phyloP scores from a whole-genome alignment of 2,797 vertebrate genomes.

The Arctocebus calabarensis region DNA sequence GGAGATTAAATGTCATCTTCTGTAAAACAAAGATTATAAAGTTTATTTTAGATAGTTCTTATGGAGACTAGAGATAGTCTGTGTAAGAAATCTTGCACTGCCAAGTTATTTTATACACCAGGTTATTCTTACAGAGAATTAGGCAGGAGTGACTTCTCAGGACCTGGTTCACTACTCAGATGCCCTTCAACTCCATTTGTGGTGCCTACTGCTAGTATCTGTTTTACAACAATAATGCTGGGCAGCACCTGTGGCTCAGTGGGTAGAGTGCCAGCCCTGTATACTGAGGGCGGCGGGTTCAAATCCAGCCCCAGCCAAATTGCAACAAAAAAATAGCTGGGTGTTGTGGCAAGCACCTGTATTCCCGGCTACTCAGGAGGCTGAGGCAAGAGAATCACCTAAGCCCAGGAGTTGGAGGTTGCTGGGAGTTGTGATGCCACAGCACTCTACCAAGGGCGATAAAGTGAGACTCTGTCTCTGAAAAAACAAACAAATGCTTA shows the following conservation, averaged over 20 bases:
- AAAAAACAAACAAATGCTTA: not conserved
- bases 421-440: no score
- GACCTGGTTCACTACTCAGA: not conserved
- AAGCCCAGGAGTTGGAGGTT: no score
- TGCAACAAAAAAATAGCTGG: no score
- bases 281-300: no score
- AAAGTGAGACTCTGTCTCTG: no score
- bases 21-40: not conserved
- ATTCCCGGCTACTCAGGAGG: no score
- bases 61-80: not conserved
- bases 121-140: not conserved
- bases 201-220: not conserved
- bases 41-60: not conserved
- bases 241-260: no score
- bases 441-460: no score
- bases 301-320: no score
- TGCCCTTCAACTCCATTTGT: not conserved
- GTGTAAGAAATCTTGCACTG: not conserved
- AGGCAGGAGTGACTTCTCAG: not conserved
- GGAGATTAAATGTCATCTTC: not conserved
- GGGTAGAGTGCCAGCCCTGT: no score
- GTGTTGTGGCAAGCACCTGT: no score
- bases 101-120: not conserved
- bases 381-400: no score
- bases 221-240: not conserved